phyloP scores from a whole-genome alignment of 2,113 vertebrate species.

The Xyliphius kryptos region DNA sequence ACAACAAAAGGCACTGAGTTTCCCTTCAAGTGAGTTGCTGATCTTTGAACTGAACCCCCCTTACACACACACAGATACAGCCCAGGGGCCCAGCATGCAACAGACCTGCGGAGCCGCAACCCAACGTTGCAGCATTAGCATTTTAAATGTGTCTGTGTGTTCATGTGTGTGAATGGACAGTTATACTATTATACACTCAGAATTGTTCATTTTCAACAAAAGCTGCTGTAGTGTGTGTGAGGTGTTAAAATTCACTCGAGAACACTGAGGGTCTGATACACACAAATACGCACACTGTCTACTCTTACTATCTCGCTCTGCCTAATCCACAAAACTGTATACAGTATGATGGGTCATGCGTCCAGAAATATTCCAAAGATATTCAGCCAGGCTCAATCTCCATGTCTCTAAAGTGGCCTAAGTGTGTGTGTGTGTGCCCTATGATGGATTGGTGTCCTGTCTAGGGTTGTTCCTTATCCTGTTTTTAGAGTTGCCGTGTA shows the following conservation, averaged over 20 bases:
- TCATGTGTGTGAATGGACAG: no score
- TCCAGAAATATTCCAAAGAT: no score
- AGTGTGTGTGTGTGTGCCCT: no score
- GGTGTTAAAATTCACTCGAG: conserved; percentile 61
- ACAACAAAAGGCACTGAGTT: conserved; percentile 62
- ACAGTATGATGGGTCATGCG: not conserved
- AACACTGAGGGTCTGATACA: conserved; percentile 44
- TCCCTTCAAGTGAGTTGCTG: conserved; percentile 33
- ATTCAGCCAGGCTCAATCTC: no score
- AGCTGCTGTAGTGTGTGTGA: conserved; percentile 50
- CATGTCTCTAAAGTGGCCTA: no score
- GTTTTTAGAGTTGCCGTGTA: no score
- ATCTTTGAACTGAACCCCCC: conserved; percentile 43
- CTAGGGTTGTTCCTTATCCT: no score
- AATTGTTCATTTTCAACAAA: conserved; percentile 60
- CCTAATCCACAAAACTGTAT: no score
- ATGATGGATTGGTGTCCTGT: no score
- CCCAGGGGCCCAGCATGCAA: conserved; percentile 56
- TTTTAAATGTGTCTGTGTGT: no score
- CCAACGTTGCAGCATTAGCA: conserved; percentile 71
- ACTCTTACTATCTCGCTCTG: no score
- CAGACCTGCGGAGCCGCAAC: conserved; percentile 74
- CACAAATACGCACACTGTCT: conserved; percentile 54
- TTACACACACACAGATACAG: conserved; percentile 28
- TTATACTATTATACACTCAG: conserved; percentile 28